These are phyloP conservation scores for Apus apus DNA, from an alignment of 2,113 vertebrate species.

Conservation along the genomic window DNA sequence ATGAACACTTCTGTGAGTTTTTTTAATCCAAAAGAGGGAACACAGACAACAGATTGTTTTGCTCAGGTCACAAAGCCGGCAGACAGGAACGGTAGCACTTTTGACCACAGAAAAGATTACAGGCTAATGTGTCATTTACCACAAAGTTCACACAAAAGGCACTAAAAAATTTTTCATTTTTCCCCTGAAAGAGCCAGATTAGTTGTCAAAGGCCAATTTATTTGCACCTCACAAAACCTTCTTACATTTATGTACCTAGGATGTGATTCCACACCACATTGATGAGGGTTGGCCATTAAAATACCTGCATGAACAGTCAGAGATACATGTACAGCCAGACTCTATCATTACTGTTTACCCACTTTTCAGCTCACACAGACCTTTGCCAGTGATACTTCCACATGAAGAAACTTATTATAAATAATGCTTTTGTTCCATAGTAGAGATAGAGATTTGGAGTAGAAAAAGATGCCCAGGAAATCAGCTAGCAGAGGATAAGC, in stretches of 20 bases:
- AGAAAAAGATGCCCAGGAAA: background rate
- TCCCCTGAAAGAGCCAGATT: background rate
- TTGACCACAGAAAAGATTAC: background rate
- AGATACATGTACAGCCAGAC: rapidly evolving
- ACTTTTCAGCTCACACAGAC: background rate
- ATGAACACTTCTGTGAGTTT: background rate
- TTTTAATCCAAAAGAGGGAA: background rate
- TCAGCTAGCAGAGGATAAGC: background rate
- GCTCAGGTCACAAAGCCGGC: background rate
- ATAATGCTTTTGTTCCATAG: background rate
- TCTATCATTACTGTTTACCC: background rate
- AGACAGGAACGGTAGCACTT: background rate
- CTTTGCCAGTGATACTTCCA: background rate
- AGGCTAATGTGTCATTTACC: background rate
- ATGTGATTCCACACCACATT: rapidly evolving
- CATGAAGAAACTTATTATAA: background rate
- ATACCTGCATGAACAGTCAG: background rate
- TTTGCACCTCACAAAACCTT: background rate
- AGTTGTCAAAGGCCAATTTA: background rate
- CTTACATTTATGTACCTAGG: background rate
- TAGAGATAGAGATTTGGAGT: background rate
- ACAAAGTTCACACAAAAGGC: background rate
- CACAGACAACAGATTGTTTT: background rate
- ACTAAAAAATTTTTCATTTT: background rate
- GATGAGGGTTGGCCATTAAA: background rate